Evolutionary conservation across 2,113 vertebrate genomes (phyloP), one percentile per base, ranked within the genome.

Genomic region (Stictonetta naevosa): DNA sequence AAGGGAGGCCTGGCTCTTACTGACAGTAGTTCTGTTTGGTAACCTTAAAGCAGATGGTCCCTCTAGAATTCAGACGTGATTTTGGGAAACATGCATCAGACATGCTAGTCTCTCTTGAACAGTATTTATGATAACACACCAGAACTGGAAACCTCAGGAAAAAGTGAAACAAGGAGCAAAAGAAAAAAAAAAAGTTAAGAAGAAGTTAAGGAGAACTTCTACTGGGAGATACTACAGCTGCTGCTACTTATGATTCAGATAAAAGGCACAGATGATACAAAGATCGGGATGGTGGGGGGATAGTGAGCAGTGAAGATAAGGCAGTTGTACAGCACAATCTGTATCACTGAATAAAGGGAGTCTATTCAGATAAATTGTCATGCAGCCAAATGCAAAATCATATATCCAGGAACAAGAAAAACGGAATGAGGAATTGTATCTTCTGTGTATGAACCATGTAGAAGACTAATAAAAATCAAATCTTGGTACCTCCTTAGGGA

Each of bases 381-480:
- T 44, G 66, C 58, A 82, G 88, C 91, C 94, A 95, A 92, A 95
- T 42, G 48, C 66, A 81, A 75, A 94, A 59, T 86, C 34, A 16
- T 83, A 13, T 33, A 56, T 83, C 34, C 46, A 86, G 56, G 69
- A 96, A 75, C 38, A 78, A 60, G 72, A 59, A 29, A 94, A 94
- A 31, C 18, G 50, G 69, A 79, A 73, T 10, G 42, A 79, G 33
- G 66, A 58, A 13, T 73, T 91, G 42, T 38, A 13, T 79, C 33
- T 94, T 91, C 62, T 60, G 17, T 68, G 62, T 79, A 79, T 76
- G 90, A 93, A 33, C 52, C 75, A 68, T 52, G 38, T 8, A 75
- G 71, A 48, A 90, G 33, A n/a, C 42, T 26, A 95, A 94, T 90
- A 94, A 93, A 93, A 95, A 91, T 64, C 50, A 82, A 90, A 82